phyloP scores from a whole-genome alignment of 2,113 vertebrate genomes.

The Equus quagga region DNA sequence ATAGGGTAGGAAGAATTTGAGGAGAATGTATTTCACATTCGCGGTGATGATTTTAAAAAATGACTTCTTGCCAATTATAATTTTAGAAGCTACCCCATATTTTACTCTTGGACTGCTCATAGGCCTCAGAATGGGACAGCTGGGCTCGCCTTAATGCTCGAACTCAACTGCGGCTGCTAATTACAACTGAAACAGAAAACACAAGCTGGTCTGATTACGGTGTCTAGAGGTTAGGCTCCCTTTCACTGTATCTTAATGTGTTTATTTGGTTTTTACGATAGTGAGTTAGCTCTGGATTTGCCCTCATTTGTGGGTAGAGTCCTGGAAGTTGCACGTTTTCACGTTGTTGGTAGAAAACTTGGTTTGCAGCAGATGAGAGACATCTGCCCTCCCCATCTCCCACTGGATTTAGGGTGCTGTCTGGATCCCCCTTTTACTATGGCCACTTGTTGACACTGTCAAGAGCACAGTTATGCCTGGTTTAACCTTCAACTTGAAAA shows the following conservation, averaged over 20 bases:
- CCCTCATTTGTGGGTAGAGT: conserved; percentile 58
- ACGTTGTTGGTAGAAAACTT: conserved; percentile 61
- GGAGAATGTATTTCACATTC: conserved; percentile 21
- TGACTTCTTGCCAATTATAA: conserved; percentile 31
- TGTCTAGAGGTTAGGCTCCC: conserved; percentile 78
- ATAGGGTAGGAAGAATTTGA: not conserved
- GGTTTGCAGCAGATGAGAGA: conserved; percentile 44
- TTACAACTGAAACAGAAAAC: conserved; percentile 80
- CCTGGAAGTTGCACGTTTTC: conserved; percentile 29
- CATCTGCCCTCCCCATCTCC: accelerated
- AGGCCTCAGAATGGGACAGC: conserved; percentile 77
- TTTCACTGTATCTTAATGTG: not conserved
- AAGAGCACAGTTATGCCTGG: not conserved
- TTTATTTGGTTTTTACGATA: conserved; percentile 46
- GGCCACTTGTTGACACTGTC: not conserved
- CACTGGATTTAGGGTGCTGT: not conserved
- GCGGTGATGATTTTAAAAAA: conserved; percentile 14
- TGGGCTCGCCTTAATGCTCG: conserved; percentile 70
- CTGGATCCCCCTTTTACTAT: not conserved
- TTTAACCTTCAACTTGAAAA: conserved; percentile 27
- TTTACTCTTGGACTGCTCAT: conserved; percentile 70
- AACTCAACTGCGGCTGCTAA: conserved; percentile 81
- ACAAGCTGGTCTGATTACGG: conserved; percentile 64
- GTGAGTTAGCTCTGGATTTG: conserved; percentile 78
- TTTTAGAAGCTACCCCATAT: conserved; percentile 27